phyloP scores from a whole-genome alignment of 2,113 vertebrate genomes.

The Rhineura floridana region DNA sequence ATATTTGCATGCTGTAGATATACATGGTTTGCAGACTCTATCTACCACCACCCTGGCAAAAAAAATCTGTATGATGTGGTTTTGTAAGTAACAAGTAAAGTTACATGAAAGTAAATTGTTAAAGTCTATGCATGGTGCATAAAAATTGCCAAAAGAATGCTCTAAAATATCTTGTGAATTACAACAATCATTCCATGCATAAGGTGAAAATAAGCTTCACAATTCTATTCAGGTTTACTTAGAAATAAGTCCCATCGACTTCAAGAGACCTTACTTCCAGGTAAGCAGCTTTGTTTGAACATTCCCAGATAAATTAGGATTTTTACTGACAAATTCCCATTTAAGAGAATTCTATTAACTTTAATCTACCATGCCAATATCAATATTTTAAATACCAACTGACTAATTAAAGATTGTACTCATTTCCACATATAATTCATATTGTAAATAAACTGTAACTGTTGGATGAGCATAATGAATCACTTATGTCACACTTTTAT shows the following conservation, averaged over 20 bases:
- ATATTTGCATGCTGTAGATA: accelerated
- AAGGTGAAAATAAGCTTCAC: slow-evolving; percentile 45
- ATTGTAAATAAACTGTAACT: neutral
- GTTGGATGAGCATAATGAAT: neutral
- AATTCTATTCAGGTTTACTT: too few species aligned
- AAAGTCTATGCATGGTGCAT: neutral
- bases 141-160: slow-evolving; percentile 34
- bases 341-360: neutral
- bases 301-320: neutral
- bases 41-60: too few species aligned
- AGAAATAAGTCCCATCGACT: too few species aligned
- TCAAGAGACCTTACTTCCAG: too few species aligned
- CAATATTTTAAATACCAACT: neutral
- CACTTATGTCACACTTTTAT: neutral
- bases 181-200: slow-evolving; percentile 54
- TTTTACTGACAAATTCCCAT: too few species aligned
- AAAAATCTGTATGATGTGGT: accelerated
- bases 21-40: accelerated
- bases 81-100: slow-evolving; percentile 15
- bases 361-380: neutral
- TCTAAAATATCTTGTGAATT: slow-evolving; percentile 50
- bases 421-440: neutral
- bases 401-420: accelerated
- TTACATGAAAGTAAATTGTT: slow-evolving; percentile 28
- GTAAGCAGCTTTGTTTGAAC: neutral